These are phyloP conservation scores for Holothuria glaberrima DNA, from an alignment of 35 echinoderm and acorn worm genomes.

Conservation along the genomic window DNA sequence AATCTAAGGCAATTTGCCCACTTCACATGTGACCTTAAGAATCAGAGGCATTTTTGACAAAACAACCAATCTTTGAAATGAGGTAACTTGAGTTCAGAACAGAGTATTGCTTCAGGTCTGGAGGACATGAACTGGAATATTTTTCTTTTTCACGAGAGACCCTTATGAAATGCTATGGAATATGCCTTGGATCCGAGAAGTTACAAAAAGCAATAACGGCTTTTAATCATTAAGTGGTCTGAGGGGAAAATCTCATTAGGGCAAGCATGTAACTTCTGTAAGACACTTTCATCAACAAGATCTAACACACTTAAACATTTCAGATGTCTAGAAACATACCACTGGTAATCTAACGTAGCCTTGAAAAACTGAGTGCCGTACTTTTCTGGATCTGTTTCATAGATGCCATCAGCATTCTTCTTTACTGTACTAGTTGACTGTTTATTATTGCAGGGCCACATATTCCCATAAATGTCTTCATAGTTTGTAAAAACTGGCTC, in stretches of 20 bases:
- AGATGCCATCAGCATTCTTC: conserved; percentile 21
- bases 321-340: conserved; percentile 20
- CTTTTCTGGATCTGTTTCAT: conserved; percentile 30
- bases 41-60: too few relatives aligned
- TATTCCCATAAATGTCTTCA: conserved; percentile 16
- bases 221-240: conserved; percentile 52
- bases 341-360: conserved; percentile 66
- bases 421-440: not conserved
- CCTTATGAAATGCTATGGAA: too few relatives aligned
- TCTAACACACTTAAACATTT: conserved; percentile 34
- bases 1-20: too few relatives aligned
- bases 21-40: too few relatives aligned
- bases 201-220: not conserved
- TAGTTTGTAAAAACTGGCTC: conserved; percentile 37
- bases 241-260: conserved; percentile 65
- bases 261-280: conserved; percentile 1
- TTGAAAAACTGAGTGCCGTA: conserved; percentile 53
- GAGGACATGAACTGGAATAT: too few relatives aligned
- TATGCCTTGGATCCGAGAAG: too few relatives aligned
- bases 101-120: too few relatives aligned
- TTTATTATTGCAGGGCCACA: conserved; percentile 10
- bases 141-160: too few relatives aligned
- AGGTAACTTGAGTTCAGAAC: too few relatives aligned
- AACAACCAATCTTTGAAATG: too few relatives aligned
- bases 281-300: conserved; percentile 17